phyloP scores from a whole-genome alignment of 2,113 vertebrate species.

The Amblyornis subalaris region DNA sequence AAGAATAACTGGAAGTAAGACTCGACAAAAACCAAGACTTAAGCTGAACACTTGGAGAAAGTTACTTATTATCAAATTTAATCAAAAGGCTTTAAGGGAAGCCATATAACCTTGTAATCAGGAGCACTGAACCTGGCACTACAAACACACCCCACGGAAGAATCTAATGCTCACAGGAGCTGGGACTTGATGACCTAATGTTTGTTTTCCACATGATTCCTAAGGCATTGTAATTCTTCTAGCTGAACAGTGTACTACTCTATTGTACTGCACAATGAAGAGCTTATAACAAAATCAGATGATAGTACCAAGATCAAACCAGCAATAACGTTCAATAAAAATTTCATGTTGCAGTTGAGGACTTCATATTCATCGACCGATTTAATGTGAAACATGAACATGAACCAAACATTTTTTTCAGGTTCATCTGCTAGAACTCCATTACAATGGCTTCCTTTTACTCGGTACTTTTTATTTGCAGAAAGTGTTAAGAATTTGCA shows the following conservation, averaged over 20 bases:
- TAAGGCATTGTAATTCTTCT: constrained; percentile 4
- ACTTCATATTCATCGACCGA: background rate
- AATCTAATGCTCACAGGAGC: background rate
- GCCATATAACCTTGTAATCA: background rate
- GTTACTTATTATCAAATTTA: background rate
- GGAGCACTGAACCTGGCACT: background rate
- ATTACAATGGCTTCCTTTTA: background rate
- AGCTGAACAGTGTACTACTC: background rate
- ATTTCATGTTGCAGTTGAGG: background rate
- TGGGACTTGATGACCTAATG: background rate
- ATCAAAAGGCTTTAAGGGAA: background rate
- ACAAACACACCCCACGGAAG: background rate
- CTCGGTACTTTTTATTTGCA: constrained; percentile 1
- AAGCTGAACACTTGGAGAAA: background rate
- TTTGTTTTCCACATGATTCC: constrained; percentile 5
- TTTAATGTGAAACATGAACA: background rate
- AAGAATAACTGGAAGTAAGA: background rate
- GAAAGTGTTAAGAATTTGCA: constrained; percentile 48
- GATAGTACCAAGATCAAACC: background rate
- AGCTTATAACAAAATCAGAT: constrained; percentile 5
- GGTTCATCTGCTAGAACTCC: background rate
- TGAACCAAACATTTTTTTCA: constrained; percentile 16
- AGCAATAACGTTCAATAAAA: constrained; percentile 16
- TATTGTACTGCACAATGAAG: background rate
- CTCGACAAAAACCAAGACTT: background rate